Conservation (phyloP, 2,888 invertebrate genomes). For the Drosophila peninsularis region DNA sequence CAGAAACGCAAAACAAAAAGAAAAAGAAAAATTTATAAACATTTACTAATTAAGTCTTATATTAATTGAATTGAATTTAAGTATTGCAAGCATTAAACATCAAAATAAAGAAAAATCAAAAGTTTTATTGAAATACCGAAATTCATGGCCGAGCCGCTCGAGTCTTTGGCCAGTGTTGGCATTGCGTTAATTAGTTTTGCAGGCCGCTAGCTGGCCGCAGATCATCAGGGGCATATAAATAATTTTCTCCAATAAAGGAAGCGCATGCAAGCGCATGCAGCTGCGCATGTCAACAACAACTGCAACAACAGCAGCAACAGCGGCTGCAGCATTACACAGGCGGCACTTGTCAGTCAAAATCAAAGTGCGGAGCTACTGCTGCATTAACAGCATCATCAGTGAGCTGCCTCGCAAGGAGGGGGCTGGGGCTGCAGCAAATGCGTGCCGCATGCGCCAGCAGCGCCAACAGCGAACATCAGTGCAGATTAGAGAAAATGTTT, state of each 20-base stretch:
- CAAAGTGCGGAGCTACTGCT: slow-evolving; percentile 76
- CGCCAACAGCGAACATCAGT: slow-evolving; percentile 61
- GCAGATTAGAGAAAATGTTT: slow-evolving; percentile 81
- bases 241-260: slow-evolving; percentile 79
- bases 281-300: slow-evolving; percentile 78
- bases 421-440: slow-evolving; percentile 53
- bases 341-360: slow-evolving; percentile 83
- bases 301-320: slow-evolving; percentile 29
- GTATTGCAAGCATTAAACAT: slow-evolving; percentile 74
- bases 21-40: slow-evolving; percentile 7
- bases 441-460: slow-evolving; percentile 66
- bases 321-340: slow-evolving; percentile 62
- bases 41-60: slow-evolving; percentile 57
- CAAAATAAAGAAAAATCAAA: slow-evolving; percentile 64
- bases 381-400: slow-evolving; percentile 67
- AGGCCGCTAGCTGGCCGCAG: slow-evolving; percentile 21
- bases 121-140: slow-evolving; percentile 73
- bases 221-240: slow-evolving; percentile 71
- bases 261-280: slow-evolving; percentile 80
- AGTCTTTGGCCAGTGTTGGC: slow-evolving; percentile 17
- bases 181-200: slow-evolving; percentile 77
- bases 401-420: too few relatives aligned
- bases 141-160: slow-evolving; percentile 27
- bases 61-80: slow-evolving; percentile 55
- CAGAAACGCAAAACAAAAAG: slow-evolving; percentile 15